These are phyloP conservation scores for Chlorospingus flavigularis DNA, from an alignment of 2,797 vertebrate genomes.

Conservation along the genomic window DNA sequence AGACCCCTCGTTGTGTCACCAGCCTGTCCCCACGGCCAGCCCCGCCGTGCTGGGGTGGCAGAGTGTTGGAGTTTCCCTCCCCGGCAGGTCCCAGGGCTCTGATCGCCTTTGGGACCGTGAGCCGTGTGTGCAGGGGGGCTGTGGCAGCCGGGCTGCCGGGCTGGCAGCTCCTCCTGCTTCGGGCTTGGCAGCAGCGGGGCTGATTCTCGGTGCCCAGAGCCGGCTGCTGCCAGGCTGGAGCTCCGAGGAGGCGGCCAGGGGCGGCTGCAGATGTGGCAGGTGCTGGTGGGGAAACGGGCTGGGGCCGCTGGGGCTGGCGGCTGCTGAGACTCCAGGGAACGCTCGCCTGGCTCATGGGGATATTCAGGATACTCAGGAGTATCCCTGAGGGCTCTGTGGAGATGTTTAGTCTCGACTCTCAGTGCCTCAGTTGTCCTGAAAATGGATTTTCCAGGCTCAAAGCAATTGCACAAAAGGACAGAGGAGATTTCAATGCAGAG, in stretches of 20 bases:
- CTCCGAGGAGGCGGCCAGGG: neutral
- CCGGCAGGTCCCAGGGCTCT: accelerated
- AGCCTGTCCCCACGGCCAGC: neutral
- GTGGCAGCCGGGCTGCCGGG: neutral
- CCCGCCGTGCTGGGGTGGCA: accelerated
- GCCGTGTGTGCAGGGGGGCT: accelerated
- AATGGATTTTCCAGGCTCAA: neutral
- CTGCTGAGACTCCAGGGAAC: neutral
- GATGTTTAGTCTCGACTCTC: neutral
- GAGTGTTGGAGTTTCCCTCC: accelerated
- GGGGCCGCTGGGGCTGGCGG: neutral
- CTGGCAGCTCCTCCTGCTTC: neutral
- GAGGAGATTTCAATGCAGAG: neutral
- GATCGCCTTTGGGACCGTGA: accelerated
- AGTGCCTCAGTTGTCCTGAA: neutral
- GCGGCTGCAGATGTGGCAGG: neutral
- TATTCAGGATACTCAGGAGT: neutral
- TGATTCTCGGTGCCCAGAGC: neutral
- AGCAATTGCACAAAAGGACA: neutral
- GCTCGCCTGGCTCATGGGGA: accelerated
- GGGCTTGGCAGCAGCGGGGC: neutral
- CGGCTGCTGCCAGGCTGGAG: neutral
- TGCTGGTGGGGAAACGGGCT: neutral
- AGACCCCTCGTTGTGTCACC: neutral
- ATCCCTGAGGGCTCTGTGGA: neutral